phyloP scores from a whole-genome alignment of 1,140 invertebrate genomes.

The Sycophila sp. region DNA sequence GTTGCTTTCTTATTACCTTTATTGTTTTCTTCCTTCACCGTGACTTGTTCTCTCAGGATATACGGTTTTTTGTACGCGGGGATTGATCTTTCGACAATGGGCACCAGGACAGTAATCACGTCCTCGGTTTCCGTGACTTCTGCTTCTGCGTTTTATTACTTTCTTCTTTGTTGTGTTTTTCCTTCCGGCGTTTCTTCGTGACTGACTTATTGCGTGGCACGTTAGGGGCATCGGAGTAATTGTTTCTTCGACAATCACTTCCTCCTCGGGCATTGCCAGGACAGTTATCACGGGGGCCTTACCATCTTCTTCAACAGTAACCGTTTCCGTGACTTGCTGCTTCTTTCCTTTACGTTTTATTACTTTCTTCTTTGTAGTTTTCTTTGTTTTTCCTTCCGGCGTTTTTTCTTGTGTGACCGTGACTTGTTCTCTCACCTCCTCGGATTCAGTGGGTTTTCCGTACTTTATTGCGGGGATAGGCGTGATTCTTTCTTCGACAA shows the following conservation, averaged over 20 bases:
- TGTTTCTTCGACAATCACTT: constrained; percentile 24
- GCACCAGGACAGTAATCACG: too few species aligned
- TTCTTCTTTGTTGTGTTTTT: too few species aligned
- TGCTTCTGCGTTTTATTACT: too few species aligned
- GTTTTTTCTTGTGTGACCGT: constrained; percentile 6
- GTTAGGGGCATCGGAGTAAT: too few species aligned
- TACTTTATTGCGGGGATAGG: neutral
- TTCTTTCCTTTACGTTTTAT: constrained; percentile 56
- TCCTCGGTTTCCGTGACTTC: too few species aligned
- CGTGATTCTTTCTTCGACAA: constrained; percentile 23
- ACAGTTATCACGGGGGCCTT: constrained; percentile 57
- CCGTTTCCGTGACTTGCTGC: constrained; percentile 63
- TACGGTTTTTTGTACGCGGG: too few species aligned
- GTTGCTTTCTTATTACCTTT: too few species aligned
- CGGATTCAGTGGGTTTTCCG: constrained; percentile 24
- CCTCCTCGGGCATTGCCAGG: constrained; percentile 36
- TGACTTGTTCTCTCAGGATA: constrained; percentile 49
- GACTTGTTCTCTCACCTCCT: constrained; percentile 35
- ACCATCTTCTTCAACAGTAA: constrained; percentile 65
- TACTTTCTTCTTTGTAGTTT: constrained; percentile 37
- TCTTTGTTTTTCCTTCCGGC: constrained; percentile 26
- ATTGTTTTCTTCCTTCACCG: constrained; percentile 47
- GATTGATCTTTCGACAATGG: too few species aligned
- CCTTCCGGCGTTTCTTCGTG: constrained; percentile 33
- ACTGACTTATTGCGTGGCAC: too few species aligned